A percentile compares a stretch with the other conserved stretches of the same genome.
phyloP scores from a whole-genome alignment of 2,797 vertebrate genomes.

The Silurus lanzhouensis region DNA sequence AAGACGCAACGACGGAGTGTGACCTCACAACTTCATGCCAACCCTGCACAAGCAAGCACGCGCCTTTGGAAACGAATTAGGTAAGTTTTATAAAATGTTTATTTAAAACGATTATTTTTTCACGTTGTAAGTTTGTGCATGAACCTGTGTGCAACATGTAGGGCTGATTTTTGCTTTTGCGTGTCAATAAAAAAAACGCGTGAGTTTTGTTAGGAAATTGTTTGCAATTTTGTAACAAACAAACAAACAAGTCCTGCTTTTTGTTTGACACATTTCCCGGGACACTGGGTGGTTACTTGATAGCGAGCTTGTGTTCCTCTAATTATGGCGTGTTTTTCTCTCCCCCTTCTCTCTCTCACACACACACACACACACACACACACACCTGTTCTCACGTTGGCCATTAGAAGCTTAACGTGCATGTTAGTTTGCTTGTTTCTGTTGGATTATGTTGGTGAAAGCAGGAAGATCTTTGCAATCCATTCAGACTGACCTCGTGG shows the following conservation, averaged over 20 bases:
- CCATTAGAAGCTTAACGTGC: neutral
- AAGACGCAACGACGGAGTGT: constrained; percentile 28
- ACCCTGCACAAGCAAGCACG: constrained; percentile 27
- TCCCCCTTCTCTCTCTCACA: neutral
- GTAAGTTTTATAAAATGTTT: neutral
- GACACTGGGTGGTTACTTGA: neutral
- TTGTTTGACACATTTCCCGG: neutral
- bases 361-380: neutral
- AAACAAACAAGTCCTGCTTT: neutral
- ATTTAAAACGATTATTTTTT: neutral
- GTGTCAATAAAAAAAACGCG: neutral
- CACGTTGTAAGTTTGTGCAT: neutral
- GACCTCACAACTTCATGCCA: constrained; percentile 24
- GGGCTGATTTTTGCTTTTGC: neutral
- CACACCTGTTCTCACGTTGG: constrained; percentile 8
- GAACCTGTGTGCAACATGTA: neutral
- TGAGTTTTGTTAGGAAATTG: neutral
- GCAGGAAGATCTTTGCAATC: neutral
- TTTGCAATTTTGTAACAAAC: neutral
- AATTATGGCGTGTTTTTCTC: constrained; percentile 13
- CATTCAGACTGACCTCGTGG: neutral
- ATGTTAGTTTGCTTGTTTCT: neutral
- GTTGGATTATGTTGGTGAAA: neutral
- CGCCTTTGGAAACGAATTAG: neutral
- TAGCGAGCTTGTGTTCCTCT: neutral